Evolutionary conservation across 2,888 invertebrate genomes (phyloP), one percentile per base, ranked within the genome.

Genomic region (Drosophila colorata): DNA sequence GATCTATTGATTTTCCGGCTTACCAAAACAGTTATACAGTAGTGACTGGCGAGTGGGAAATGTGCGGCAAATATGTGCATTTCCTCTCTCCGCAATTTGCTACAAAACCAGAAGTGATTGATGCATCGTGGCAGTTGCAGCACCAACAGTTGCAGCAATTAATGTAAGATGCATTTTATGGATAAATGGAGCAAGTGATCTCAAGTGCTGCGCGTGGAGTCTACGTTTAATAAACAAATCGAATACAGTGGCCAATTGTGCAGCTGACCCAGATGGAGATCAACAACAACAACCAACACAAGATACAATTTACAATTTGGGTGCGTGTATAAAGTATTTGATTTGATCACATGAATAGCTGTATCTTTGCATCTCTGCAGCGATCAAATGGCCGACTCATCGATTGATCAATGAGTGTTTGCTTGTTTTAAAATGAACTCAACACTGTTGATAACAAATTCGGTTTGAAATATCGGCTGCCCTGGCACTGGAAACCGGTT

Each of bases 191-290:
- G 77, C 85, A 65, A 73, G 23, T 51, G 71, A 67, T 69, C 52
- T 74, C 63, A 48, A 72, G 68, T 70, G 70, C 16, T 35, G 20
- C 25, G 40, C 25, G 13, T 16, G 47, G 48, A 38, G 46, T 51
- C 69, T 77, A 74, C 55, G 46, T 82, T 75, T 64, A 75, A 82
- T 83, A 82, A 80, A 83, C 86, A 82, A 82, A 85, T 84, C 78
- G 70, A 55, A 68, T 23, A 66, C 76, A 79, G 35, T 49, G 20
- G 25, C 61, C 72, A 83, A 82, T 80, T 82, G 69, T 55, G 55
- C 25, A 67, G 53, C 52, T 71, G 84, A 80, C 85, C 80, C 71
- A 81, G 41, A 52, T 20, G 20, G 37, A 31, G 5, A 16, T 9
- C 14, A 55, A 16, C 33, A 33, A 33, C 33, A 33, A 33, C 52